A percentile compares a stretch with the other conserved stretches of the same genome.
phyloP scores from a whole-genome alignment of 1,140 invertebrate species.

The Rhagoletis pomonella region DNA sequence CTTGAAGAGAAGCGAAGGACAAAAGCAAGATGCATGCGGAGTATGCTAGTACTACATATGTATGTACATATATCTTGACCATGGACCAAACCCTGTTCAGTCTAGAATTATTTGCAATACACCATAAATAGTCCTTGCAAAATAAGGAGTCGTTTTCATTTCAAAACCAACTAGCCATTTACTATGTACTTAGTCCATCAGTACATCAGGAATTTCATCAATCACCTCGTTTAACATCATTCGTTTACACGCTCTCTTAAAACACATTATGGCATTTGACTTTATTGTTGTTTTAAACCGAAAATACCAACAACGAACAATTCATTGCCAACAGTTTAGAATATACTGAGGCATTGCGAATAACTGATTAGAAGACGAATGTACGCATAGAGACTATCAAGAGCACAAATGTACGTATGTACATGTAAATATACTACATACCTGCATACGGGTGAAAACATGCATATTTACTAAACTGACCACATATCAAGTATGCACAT shows the following conservation, averaged over 20 bases:
- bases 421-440: not conserved
- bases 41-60: no score
- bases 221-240: not conserved
- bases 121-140: no score
- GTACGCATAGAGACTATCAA: not conserved
- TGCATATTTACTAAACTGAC: not conserved
- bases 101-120: no score
- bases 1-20: no score
- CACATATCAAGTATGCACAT: conserved; percentile 6
- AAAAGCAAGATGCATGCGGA: no score
- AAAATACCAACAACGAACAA: conserved; percentile 7
- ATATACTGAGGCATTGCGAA: conserved; percentile 12
- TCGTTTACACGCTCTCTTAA: not conserved
- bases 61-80: no score
- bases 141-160: no score
- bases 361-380: not conserved
- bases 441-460: no score
- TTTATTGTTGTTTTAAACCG: conserved; percentile 25
- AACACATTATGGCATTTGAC: not conserved
- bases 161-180: not conserved
- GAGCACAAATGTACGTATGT: not conserved
- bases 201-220: conserved; percentile 14
- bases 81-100: no score
- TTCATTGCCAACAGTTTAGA: conserved; percentile 23
- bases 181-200: not conserved